phyloP scores from a whole-genome alignment of 2,888 invertebrate species.

The Xestoiulus laeticollis region DNA sequence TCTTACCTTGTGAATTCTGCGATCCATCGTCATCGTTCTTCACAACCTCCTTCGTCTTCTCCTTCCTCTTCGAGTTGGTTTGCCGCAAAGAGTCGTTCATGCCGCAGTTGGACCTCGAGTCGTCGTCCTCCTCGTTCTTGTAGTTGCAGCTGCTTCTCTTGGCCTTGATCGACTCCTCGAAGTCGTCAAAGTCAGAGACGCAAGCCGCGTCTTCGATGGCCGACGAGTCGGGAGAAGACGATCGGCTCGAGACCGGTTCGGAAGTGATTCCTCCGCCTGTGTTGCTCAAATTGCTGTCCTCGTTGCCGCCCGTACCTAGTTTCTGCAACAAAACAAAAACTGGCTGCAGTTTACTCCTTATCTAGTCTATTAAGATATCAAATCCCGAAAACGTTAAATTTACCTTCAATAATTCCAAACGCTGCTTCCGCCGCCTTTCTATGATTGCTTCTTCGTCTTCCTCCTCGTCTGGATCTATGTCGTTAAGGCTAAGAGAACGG shows the following conservation, averaged over 20 bases:
- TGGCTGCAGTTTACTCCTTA: no score
- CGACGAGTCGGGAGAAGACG: slow-evolving; percentile 57
- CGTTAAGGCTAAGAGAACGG: slow-evolving; percentile 66
- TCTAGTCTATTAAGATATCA: no score
- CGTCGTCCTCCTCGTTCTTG: neutral
- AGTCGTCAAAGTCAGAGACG: slow-evolving; percentile 59
- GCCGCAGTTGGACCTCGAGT: neutral
- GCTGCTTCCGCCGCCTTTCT: slow-evolving; percentile 83
- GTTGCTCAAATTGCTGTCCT: slow-evolving; percentile 57
- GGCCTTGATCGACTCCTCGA: slow-evolving; percentile 62
- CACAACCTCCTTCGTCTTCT: neutral
- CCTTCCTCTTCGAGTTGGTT: neutral
- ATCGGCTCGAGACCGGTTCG: slow-evolving; percentile 55
- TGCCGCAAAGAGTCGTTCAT: neutral
- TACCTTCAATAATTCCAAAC: slow-evolving; percentile 88
- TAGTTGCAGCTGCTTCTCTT: slow-evolving; percentile 59
- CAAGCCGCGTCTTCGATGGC: slow-evolving; percentile 56
- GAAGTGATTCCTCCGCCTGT: slow-evolving; percentile 55
- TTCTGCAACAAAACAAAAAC: no score
- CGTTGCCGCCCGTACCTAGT: slow-evolving; percentile 57
- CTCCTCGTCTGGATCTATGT: slow-evolving; percentile 78
- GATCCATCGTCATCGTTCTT: neutral
- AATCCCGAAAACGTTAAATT: no score
- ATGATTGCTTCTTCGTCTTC: slow-evolving; percentile 95
- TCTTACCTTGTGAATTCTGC: slow-evolving; percentile 32